Evolutionary conservation across 2,113 vertebrate species (phyloP).

Genomic region (Antigone vipio): DNA sequence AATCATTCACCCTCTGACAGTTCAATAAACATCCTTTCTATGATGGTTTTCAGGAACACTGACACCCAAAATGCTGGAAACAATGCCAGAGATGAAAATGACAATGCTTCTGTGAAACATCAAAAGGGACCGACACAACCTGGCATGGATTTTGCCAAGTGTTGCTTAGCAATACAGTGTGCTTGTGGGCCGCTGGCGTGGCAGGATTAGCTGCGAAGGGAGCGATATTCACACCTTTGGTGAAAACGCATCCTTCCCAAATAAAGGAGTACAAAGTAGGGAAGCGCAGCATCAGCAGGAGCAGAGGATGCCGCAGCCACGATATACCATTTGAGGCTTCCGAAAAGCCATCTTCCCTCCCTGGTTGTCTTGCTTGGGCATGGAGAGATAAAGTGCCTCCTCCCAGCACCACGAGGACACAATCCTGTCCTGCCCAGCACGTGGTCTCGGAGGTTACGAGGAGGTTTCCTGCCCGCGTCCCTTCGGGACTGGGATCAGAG

Average conservation of each 20-base stretch:
- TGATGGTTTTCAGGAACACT: conserved; percentile 69
- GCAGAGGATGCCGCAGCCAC: neutral
- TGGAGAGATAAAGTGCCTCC: rapidly evolving
- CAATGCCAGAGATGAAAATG: conserved; percentile 67
- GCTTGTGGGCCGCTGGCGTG: conserved; percentile 38
- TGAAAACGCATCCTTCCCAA: conserved; percentile 23
- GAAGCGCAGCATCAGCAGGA: conserved; percentile 6
- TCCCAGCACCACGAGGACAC: neutral
- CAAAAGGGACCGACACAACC: conserved; percentile 57
- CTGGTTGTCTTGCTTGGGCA: neutral
- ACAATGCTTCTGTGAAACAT: conserved; percentile 59
- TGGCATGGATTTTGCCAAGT: conserved; percentile 61
- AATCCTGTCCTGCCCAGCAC: neutral
- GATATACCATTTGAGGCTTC: neutral
- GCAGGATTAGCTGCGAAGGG: conserved; percentile 45
- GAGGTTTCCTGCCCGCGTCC: neutral
- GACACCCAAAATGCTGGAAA: conserved; percentile 61
- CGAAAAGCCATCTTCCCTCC: neutral
- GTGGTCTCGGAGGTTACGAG: rapidly evolving
- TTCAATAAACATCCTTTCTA: conserved; percentile 73
- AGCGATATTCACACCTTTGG: conserved; percentile 40
- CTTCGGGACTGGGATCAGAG: neutral
- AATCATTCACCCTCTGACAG: conserved; percentile 75
- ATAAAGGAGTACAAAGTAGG: conserved; percentile 15
- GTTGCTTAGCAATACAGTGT: conserved; percentile 61